phyloP scores from a whole-genome alignment of 2,797 vertebrate species.

The Phrynocephalus forsythii region DNA sequence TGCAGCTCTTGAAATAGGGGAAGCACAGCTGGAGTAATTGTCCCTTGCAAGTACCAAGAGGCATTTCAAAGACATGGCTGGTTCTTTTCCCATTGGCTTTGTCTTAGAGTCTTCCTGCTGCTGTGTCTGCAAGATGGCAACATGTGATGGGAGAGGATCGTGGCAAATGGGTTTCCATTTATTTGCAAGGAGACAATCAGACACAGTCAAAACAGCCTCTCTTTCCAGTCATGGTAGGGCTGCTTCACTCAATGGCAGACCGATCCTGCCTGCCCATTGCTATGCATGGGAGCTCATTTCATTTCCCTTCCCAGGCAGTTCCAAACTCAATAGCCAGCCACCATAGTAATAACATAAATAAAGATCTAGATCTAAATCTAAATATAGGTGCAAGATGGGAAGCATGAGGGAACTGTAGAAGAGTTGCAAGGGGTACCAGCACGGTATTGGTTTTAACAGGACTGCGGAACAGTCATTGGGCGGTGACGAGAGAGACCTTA shows the following conservation, averaged over 20 bases:
- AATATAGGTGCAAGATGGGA: no score
- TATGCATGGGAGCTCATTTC: not conserved
- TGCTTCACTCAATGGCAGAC: not conserved
- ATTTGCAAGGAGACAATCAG: slow-evolving; percentile 15
- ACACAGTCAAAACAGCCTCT: slow-evolving; percentile 8
- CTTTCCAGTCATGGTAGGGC: not conserved
- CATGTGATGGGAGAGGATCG: not conserved
- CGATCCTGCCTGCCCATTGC: not conserved
- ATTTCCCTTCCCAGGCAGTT: not conserved
- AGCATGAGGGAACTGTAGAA: no score
- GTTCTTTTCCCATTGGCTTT: not conserved
- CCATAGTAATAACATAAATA: not conserved
- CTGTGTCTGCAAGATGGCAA: accelerated
- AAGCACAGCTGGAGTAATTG: no score
- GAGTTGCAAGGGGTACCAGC: no score
- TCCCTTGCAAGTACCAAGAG: not conserved
- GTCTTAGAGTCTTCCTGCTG: not conserved
- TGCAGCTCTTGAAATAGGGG: not conserved
- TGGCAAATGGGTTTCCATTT: not conserved
- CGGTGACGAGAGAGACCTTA: no score
- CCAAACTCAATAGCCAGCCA: not conserved
- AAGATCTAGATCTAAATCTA: not conserved
- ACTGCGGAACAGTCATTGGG: no score
- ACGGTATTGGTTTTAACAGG: no score
- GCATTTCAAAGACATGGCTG: not conserved